A percentile compares a stretch with the other conserved stretches of the same genome.
Evolutionary conservation across 1,140 invertebrate genomes (phyloP).

Genomic region (Musca domestica): DNA sequence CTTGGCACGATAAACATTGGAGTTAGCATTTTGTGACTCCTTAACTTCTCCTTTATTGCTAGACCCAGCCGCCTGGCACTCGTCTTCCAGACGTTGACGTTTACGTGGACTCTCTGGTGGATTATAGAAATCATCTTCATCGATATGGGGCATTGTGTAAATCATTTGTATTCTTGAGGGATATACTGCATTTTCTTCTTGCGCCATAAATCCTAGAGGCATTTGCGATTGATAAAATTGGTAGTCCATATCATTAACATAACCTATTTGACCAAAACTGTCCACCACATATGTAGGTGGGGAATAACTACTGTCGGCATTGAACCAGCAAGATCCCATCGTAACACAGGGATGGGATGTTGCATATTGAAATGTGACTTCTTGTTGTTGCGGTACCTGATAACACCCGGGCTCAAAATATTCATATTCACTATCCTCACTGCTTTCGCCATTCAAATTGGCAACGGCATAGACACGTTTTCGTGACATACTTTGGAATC

Average conservation of each 20-base stretch:
- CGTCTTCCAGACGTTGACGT: constrained; percentile 17
- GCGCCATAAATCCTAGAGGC: neutral
- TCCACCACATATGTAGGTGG: constrained; percentile 27
- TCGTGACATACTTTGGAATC: neutral
- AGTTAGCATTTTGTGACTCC: neutral
- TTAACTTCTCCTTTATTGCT: neutral
- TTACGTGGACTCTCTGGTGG: constrained; percentile 11
- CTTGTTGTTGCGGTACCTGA: constrained; percentile 4
- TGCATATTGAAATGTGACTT: no score
- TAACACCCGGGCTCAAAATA: constrained; percentile 27
- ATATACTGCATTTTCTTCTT: neutral
- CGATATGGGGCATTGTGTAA: neutral
- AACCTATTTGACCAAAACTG: constrained; percentile 26
- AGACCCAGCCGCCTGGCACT: neutral
- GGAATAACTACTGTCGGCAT: neutral
- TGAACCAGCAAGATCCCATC: neutral
- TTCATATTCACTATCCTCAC: constrained; percentile 15
- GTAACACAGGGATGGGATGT: no score
- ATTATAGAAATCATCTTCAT: constrained; percentile 13
- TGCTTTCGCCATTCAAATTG: neutral
- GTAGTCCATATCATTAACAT: constrained; percentile 29
- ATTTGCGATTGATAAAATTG: constrained; percentile 23
- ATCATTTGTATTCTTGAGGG: no score
- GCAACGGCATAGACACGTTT: neutral
- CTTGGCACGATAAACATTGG: constrained; percentile 31